Percentiles rank a stretch among this genome's conserved stretches.
These are phyloP conservation scores for Cantharis nigra DNA, from an alignment of 2,888 invertebrate genomes.

Conservation along the genomic window DNA sequence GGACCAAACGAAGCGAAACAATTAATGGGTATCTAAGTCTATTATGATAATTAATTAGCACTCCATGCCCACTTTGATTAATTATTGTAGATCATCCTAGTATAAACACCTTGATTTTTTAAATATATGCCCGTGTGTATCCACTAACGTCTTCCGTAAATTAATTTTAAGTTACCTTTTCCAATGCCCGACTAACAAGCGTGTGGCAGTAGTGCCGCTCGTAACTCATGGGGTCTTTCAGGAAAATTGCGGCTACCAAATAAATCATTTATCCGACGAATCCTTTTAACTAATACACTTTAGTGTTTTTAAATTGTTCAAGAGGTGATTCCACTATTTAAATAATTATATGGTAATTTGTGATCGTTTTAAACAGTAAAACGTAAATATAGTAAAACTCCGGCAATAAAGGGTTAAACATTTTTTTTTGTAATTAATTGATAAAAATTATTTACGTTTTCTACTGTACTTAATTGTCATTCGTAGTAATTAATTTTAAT, in stretches of 20 bases:
- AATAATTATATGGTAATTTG: not conserved
- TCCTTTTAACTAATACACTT: constrained; percentile 16
- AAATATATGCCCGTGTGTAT: constrained; percentile 21
- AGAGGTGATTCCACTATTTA: not conserved
- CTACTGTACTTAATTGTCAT: not conserved
- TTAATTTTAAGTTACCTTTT: constrained; percentile 36
- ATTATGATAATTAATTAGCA: constrained; percentile 16
- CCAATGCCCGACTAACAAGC: constrained; percentile 35
- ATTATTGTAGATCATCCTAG: constrained; percentile 35
- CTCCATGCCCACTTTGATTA: constrained; percentile 32
- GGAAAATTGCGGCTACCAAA: constrained; percentile 27
- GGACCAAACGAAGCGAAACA: not conserved
- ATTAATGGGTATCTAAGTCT: constrained; percentile 6
- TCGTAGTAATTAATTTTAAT: not conserved
- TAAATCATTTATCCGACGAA: constrained; percentile 25
- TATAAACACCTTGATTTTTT: constrained; percentile 35
- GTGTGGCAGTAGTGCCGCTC: constrained; percentile 31
- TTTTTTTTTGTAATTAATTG: not conserved
- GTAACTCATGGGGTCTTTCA: constrained; percentile 27
- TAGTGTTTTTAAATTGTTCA: not conserved
- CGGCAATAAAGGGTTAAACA: not conserved
- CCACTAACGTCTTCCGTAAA: constrained; percentile 29
- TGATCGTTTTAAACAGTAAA: not conserved
- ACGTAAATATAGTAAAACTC: not conserved
- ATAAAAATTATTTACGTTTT: not conserved